Evolutionary conservation across 2,888 invertebrate species (phyloP), one percentile per base, ranked within the genome.

Genomic region (Anorthoa munda): DNA sequence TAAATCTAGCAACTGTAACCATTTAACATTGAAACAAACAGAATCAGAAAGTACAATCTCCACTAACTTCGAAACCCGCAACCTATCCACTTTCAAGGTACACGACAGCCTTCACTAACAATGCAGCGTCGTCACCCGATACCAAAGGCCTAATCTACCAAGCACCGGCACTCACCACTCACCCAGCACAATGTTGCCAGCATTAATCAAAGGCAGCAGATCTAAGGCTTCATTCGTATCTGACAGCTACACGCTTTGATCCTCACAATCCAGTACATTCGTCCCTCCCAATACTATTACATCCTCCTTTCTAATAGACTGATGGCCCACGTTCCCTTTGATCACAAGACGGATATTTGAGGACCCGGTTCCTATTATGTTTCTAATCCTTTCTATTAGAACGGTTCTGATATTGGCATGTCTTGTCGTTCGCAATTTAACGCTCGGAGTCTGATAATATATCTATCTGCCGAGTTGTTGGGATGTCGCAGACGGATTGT

Each of bases 311-410:
- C 89, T 90, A 91, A 92, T 91, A 86, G 86, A 89, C 83, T 83
- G 90, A 90, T 88, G 87, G 87, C 88, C 86, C 81, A 79, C 80
- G 81, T 83, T 86, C 81, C 84, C 89, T 91, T 92, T 92, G 92
- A 92, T 89, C 90, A 82, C 84, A 71, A 86, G 86, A 84, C 75
- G 87, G 85, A 88, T 88, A 86, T 87, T 89, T 88, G 86, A 83
- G 78, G 85, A 86, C 74, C 82, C 86, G 75, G 75, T 86, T 86
- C 72, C 87, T 86, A 89, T 90, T 90, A 89, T 86, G 81, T 85
- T 84, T 69, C 81, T 89, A 89, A 91, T 91, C 90, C 87, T 87
- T 85, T 87, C 78, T 86, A 87, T 85, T 86, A 87, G 74, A 83
- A 69, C 13, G 68, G 76, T 80, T 84, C 82, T 84, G 84, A 83